Percentiles rank a stretch among this genome's conserved stretches.
These are phyloP conservation scores for Drosophila ohnishii DNA, from an alignment of 1,140 invertebrate genomes.

Conservation along the genomic window DNA sequence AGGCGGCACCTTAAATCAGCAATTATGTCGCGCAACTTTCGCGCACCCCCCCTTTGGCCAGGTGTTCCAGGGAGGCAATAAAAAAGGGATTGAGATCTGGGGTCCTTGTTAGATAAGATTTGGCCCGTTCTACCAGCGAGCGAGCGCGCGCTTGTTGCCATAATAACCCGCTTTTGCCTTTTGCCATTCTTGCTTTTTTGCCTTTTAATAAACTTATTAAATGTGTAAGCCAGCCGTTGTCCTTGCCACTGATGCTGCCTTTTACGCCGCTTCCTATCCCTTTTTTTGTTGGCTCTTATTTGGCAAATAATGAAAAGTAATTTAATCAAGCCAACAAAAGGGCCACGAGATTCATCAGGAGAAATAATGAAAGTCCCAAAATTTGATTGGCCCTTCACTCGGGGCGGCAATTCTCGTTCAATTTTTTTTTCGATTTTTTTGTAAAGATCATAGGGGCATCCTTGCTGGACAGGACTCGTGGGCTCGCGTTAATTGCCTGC, in stretches of 20 bases:
- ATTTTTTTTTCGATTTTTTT: not conserved
- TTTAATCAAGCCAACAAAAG: slow-evolving; percentile 80
- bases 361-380: slow-evolving; percentile 42
- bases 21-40: slow-evolving; percentile 62
- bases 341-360: slow-evolving; percentile 54
- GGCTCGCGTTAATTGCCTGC: slow-evolving; percentile 55
- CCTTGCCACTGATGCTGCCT: slow-evolving; percentile 33
- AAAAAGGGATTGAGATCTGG: slow-evolving; percentile 57
- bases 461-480: slow-evolving; percentile 10
- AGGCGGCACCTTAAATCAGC: slow-evolving; percentile 55
- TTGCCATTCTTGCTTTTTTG: slow-evolving; percentile 44
- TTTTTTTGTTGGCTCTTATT: slow-evolving; percentile 53
- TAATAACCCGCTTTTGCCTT: slow-evolving; percentile 58
- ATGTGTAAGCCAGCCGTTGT: slow-evolving; percentile 72
- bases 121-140: slow-evolving; percentile 7
- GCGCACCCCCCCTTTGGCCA: slow-evolving; percentile 11
- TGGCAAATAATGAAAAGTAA: slow-evolving; percentile 81
- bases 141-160: slow-evolving; percentile 31
- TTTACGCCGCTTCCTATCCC: not conserved
- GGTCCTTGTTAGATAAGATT: slow-evolving; percentile 53
- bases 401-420: slow-evolving; percentile 1
- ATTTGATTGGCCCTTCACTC: slow-evolving; percentile 65
- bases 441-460: slow-evolving; percentile 14
- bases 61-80: slow-evolving; percentile 24
- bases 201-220: slow-evolving; percentile 81